A percentile compares a stretch with the other conserved stretches of the same genome.
Conservation (phyloP, 2,888 invertebrate species). For the Masnerella sp. region DNA sequence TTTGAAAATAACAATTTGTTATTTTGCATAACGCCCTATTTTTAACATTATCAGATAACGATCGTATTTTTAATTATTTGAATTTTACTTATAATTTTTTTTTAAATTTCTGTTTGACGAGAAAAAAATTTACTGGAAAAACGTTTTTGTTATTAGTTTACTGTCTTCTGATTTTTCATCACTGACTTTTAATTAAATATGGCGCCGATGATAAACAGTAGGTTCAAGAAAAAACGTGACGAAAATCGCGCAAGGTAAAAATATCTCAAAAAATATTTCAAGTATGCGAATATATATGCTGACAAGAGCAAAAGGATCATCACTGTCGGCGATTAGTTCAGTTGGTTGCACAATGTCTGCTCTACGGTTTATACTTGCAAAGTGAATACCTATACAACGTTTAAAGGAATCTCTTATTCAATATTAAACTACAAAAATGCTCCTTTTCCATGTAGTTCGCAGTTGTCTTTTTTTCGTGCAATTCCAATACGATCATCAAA, state of each 20-base stretch:
- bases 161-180: no score
- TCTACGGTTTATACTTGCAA: constrained; percentile 25
- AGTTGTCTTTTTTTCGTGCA: not conserved
- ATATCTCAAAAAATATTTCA: constrained; percentile 32
- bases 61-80: no score
- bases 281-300: constrained; percentile 42
- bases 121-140: no score
- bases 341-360: constrained; percentile 30
- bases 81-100: no score
- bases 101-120: no score
- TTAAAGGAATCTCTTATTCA: constrained; percentile 33
- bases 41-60: no score
- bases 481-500: not conserved
- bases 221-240: no score
- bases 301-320: constrained; percentile 41
- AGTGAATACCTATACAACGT: constrained; percentile 32
- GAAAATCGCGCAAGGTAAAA: constrained; percentile 30
- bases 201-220: no score
- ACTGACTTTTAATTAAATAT: no score
- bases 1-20: no score
- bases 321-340: constrained; percentile 29
- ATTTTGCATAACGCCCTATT: no score
- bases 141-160: no score
- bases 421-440: constrained; percentile 18
- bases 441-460: not conserved